Evolutionary conservation across 2,888 invertebrate species (phyloP), one percentile per base, ranked within the genome.

Genomic region (Koerneria pararmatus): DNA sequence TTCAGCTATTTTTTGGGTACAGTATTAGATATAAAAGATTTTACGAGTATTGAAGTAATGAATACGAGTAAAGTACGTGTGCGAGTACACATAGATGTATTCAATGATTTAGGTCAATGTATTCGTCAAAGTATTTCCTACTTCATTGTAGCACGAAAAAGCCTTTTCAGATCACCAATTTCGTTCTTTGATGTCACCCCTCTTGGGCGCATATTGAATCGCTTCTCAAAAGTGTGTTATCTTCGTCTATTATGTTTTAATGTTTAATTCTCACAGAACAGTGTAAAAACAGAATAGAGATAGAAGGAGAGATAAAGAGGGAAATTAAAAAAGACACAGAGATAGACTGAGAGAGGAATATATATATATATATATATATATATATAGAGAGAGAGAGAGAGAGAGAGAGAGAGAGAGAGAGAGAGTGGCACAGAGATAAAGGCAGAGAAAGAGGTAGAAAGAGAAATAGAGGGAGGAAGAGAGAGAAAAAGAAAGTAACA

Each of bases 121-220:
- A 15, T 41, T 41, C n/a, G 11, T 41, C 11, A 41, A 41, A 41
- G n/a, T 15, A 41, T 41, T 41, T 41, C 46, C 11, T 15, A 15
- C 11, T n/a, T 11, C n/a, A 41, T 11, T 15, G 11, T n/a, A 41
- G n/a, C n/a, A n/a, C 53, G 24, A 15, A 51, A 22, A 8, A 22
- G 8, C 24, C 29, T 19, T 29, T 68, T 83, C n/a, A 78, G 79
- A 19, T 79, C 79, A 78, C 76, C 83, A 61, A 77, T 84, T 82
- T 71, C 79, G 2, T 85, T 85, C 74, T 85, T 83, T 68, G 85
- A 85, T 69, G 78, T 80, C 15, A 85, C 84, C 3, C 85, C 85
- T 2, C 70, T 80, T 8, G 86, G 86, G 27, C 75, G 85, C 48
- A 80, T 86, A 62, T 70, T 86, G 68, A 86, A 86, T 72, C 76